Percentiles rank a stretch among this genome's conserved stretches.
phyloP scores from a whole-genome alignment of 1,140 invertebrate genomes.

The Drosophila pectinifera region DNA sequence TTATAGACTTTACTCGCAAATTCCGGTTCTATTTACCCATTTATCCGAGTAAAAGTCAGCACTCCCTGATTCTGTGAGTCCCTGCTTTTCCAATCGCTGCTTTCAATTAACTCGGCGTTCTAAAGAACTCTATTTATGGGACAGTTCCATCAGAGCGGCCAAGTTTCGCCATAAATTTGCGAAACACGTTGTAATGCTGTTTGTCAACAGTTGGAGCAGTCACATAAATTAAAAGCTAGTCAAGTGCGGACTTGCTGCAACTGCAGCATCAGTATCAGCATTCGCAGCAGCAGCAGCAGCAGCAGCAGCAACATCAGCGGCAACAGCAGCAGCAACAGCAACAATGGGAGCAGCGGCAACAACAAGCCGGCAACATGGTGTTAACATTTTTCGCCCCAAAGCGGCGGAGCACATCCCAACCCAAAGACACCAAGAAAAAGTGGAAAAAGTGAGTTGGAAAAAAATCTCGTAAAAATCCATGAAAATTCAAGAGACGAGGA shows the following conservation, averaged over 20 bases:
- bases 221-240: conserved; percentile 82
- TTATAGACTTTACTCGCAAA: neutral
- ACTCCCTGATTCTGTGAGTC: conserved; percentile 8
- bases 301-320: conserved; percentile 27
- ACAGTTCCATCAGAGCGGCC: conserved; percentile 64
- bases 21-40: neutral
- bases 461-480: conserved; percentile 80
- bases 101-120: conserved; percentile 52
- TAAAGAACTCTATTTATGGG: conserved; percentile 72
- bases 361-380: conserved; percentile 72
- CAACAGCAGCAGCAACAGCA: conserved; percentile 35
- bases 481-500: conserved; percentile 76
- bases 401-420: conserved; percentile 39
- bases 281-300: conserved; percentile 22
- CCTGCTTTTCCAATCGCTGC: conserved; percentile 37
- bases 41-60: conserved; percentile 3
- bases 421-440: conserved; percentile 47
- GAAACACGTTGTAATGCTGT: conserved; percentile 79
- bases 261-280: conserved; percentile 30
- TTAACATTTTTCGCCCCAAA: conserved; percentile 76
- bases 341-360: conserved; percentile 36
- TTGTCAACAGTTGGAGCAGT: conserved; percentile 81
- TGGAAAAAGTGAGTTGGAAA: conserved; percentile 30
- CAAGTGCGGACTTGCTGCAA: conserved; percentile 73
- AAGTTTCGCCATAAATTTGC: conserved; percentile 78